Evolutionary conservation across 1,140 invertebrate genomes (phyloP), one percentile per base, ranked within the genome.

Genomic region (Caerostris extrusa): DNA sequence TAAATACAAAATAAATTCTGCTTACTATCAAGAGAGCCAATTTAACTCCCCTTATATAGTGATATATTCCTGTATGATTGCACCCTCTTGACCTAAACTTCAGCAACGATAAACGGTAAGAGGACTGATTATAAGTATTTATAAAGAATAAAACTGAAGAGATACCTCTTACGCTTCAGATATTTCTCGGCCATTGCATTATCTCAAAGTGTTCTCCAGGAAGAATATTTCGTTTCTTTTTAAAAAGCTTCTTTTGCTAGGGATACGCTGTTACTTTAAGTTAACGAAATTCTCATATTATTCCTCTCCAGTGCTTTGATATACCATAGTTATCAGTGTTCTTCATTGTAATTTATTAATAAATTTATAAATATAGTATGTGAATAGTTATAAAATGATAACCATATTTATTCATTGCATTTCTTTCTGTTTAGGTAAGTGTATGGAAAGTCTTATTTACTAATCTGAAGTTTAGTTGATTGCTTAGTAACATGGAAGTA

Each of bases 51-150:
- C 57, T 83, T 19, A 83, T 83, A 58, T 55, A 83, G 82, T 34
- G 53, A 83, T 58, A 83, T 34, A 12, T 56, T 83, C 14, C n/a
- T 57, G 82, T 83, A 12, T 58, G 53, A 83, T 83, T 14, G 5
- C 14, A 57, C 82, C 82, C 82, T 58, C 17, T 57, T 58, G 56
- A 83, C 82, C 55, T 58, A 83, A 83, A 83, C 82, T 83, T 56
- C 19, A 57, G 55, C 17, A 83, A 19, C 56, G 82, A 57, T 83
- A 83, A 83, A 83, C 82, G 57, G n/a, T 83, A 57, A 12, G 56
- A 83, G 56, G 82, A 57, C 82, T 58, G 14, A 83, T 83, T 83
- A 83, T 83, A 34, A 58, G 55, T 83, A 58, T 83, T 83, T 83
- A 83, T 83, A 57, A 55, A 57, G 82, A 83, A 5, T 83, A 58